These are phyloP conservation scores for Nudaria mundana DNA, from an alignment of 2,888 invertebrate species.

Conservation along the genomic window DNA sequence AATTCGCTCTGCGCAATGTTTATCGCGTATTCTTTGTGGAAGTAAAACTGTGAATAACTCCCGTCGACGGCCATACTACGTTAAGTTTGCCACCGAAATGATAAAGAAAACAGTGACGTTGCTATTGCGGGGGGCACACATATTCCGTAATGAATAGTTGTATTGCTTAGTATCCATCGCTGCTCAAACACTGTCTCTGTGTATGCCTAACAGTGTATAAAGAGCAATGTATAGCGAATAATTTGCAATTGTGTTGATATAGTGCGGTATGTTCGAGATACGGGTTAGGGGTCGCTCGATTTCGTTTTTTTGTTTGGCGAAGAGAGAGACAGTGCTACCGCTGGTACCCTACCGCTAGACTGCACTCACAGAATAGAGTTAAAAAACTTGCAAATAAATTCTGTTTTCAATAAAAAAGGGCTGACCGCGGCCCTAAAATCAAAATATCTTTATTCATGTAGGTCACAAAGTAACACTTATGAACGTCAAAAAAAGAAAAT, in stretches of 20 bases:
- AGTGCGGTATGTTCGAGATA: too few relatives aligned
- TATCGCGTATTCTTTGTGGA: constrained; percentile 84
- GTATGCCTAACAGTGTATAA: not conserved
- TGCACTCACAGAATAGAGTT: not conserved
- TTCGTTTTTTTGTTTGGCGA: constrained; percentile 10
- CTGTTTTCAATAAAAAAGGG: too few relatives aligned
- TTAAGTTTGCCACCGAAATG: constrained; percentile 80
- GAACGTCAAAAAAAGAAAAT: too few relatives aligned
- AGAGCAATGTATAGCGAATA: constrained; percentile 23
- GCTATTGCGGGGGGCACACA: constrained; percentile 44
- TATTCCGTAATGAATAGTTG: constrained; percentile 22
- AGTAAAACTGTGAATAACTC: constrained; percentile 85
- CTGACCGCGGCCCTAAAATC: too few relatives aligned
- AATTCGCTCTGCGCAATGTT: constrained; percentile 78
- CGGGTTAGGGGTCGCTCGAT: too few relatives aligned
- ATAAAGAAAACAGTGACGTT: constrained; percentile 77
- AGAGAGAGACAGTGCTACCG: constrained; percentile 19
- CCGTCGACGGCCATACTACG: constrained; percentile 83
- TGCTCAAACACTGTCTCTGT: constrained; percentile 1
- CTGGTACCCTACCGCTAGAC: not conserved
- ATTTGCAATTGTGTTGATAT: constrained; percentile 3
- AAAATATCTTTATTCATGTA: too few relatives aligned
- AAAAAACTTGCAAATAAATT: too few relatives aligned
- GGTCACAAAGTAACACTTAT: too few relatives aligned
- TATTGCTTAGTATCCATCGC: constrained; percentile 37